Percentiles rank a stretch among this genome's conserved stretches.
Evolutionary conservation across 2,888 invertebrate genomes (phyloP).

Genomic region (Yponomeuta cagnagella): DNA sequence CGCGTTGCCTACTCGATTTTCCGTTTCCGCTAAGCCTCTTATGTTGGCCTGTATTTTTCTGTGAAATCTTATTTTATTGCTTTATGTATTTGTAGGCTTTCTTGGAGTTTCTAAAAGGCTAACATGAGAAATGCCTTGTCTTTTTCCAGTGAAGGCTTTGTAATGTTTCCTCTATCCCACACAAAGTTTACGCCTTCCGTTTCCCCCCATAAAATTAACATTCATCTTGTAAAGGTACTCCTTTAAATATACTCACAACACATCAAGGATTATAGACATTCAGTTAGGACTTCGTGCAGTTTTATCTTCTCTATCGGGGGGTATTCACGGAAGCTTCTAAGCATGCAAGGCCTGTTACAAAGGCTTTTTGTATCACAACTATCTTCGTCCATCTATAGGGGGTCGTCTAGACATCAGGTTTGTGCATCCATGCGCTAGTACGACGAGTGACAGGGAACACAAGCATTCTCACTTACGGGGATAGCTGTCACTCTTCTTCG

Average conservation of each 20-base stretch:
- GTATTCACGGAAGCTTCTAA: constrained; percentile 47
- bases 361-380: constrained; percentile 14
- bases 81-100: neutral
- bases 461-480: constrained; percentile 60
- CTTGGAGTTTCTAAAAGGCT: neutral
- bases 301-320: constrained; percentile 38
- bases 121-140: no score
- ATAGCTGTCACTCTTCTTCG: constrained; percentile 58
- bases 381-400: neutral
- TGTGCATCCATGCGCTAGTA: constrained; percentile 1
- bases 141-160: no score
- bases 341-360: constrained; percentile 52
- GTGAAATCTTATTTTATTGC: neutral
- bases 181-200: neutral
- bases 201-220: neutral
- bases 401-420: neutral
- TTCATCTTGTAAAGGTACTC: neutral
- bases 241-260: constrained; percentile 14
- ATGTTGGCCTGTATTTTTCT: neutral
- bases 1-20: neutral
- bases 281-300: constrained; percentile 48
- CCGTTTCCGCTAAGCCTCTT: neutral
- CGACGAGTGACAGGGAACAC: neutral
- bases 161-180: neutral
- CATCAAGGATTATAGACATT: constrained; percentile 31